Evolutionary conservation across 1,140 invertebrate genomes (phyloP), one percentile per base, ranked within the genome.

Genomic region (Listronotus oregonensis): DNA sequence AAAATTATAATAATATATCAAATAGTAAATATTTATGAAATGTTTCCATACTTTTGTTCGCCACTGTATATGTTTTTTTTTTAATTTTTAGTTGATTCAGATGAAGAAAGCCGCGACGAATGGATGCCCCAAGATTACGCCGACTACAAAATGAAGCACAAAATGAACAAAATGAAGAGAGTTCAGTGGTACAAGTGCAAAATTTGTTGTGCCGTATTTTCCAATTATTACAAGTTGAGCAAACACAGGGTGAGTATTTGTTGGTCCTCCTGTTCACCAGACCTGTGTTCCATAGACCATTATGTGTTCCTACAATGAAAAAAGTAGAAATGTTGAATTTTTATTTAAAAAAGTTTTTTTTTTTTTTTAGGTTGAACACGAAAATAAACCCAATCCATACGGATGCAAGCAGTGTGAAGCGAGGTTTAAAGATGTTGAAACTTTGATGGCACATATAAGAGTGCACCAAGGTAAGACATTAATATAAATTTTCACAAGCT

Each of bases 91-190:
- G 55, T 34, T 12, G 69, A 61, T 49, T 59, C 54, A 34, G 69
- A 71, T 34, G 51, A 39, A 21, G 66, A 71, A 17, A 71, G 69
- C 18, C 17, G 49, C 10, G 56, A 46, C 1, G 69, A 71, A 47
- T 71, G 69, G 69, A 44, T 71, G n/a, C 69, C 69, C 9, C 57
- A 68, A 37, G 70, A 71, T 32, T 71, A 69, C 43, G 67, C 70
- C 3, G 67, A 71, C 27, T 71, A 71, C 52, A 69, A 71, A 58
- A 37, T 69, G 15, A 69, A 71, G 49, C 65, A 69, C 32, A 66
- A 61, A 1, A 15, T 44, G 21, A 61, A 57, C 12, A 71, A 66
- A 44, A 44, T 52, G 58, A 67, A 62, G 56, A 31, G 42, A 10
- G 43, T 47, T 34, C 51, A 68, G 18, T 57, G 57, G 34, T 65